Evolutionary conservation across 2,888 invertebrate genomes (phyloP), one percentile per base, ranked within the genome.

Genomic region (Heliconius sara): DNA sequence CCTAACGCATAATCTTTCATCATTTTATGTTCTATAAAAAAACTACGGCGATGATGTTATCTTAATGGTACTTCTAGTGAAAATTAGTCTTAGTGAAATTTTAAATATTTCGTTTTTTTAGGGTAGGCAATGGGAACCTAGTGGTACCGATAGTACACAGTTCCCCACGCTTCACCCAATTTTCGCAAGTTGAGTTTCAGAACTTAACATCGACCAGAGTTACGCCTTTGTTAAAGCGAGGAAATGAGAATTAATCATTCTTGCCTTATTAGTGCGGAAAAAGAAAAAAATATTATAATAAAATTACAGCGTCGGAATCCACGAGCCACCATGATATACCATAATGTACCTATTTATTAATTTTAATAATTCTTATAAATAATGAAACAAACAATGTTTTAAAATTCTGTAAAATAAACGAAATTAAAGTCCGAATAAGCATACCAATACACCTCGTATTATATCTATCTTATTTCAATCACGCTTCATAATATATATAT

Each of bases 1-100:
- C 39, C 34, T 25, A 39, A 60, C 73, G 60, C 73, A 73, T 60
- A 73, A 73, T 73, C 73, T 60, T 60, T 34, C 72, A 73, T 73
- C 72, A 30, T 73, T 73, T 73, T 70, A 16, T 70, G 43, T 70
- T 70, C 70, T 70, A 47, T 47, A 70, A 70, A 70, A 67, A 70
- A 43, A 70, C 68, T 43, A 70, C 70, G 12, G n/a, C 25, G 70
- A 25, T 25, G 70, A 70, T 70, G 16, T 70, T 70, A 70, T 70
- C 70, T 70, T 70, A 70, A 70, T 70, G 70, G 25, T 16, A 47
- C 25, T 70, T 70, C 43, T 70, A 47, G 70, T 70, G 70, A 70
- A 70, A 70, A 70, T 70, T 70, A 70, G 43, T 43, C 43, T 13
- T 16, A 47, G 70, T 70, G 43, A 43, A 43, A 70, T 2, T 70